These are phyloP conservation scores for Oenanthe melanoleuca DNA, from an alignment of 2,113 vertebrate genomes.

Conservation along the genomic window DNA sequence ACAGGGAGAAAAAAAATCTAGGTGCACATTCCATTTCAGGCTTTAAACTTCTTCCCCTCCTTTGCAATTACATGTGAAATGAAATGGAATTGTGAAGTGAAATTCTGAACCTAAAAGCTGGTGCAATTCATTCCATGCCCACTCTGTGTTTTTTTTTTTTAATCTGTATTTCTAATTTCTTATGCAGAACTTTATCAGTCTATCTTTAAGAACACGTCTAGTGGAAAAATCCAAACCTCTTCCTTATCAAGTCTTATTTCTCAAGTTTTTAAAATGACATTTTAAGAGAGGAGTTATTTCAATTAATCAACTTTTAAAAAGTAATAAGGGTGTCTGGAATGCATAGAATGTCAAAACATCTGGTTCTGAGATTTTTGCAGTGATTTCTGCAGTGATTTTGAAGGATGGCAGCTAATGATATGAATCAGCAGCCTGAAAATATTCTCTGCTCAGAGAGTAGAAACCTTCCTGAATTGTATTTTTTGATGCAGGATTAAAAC, in stretches of 20 bases:
- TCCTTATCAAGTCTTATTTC: background rate
- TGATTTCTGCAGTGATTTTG: slow-evolving; percentile 20
- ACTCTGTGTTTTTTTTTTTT: background rate
- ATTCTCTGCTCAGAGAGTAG: background rate
- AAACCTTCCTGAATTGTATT: background rate
- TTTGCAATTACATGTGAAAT: background rate
- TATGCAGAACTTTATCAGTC: background rate
- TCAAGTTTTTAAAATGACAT: slow-evolving; percentile 1
- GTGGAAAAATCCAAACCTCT: slow-evolving; percentile 11
- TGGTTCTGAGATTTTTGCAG: background rate
- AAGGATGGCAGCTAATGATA: background rate
- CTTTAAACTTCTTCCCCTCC: background rate
- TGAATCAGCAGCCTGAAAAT: slow-evolving; percentile 21
- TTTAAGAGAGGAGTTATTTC: background rate
- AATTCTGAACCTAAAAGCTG: background rate
- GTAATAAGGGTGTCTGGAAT: background rate
- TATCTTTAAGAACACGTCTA: background rate
- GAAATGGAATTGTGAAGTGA: background rate
- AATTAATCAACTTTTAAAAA: slow-evolving; percentile 7
- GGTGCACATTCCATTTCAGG: background rate
- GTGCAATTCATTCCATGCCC: slow-evolving; percentile 17
- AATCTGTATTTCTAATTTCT: background rate
- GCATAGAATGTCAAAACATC: background rate
- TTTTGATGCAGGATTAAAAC: background rate
- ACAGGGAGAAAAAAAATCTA: background rate